Evolutionary conservation across 2,113 vertebrate species (phyloP).

Genomic region (Bufo bufo): DNA sequence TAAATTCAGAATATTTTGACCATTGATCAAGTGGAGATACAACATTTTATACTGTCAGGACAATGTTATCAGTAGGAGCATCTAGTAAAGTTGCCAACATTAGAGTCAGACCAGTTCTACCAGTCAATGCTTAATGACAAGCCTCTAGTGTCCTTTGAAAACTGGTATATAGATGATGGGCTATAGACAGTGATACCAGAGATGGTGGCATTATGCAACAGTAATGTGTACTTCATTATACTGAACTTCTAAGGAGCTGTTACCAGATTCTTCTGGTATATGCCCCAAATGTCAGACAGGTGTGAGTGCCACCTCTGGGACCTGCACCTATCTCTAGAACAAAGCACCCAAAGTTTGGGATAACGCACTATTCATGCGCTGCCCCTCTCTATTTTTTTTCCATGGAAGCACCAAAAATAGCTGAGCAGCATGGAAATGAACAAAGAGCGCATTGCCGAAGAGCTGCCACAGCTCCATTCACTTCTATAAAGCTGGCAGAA

Average conservation of each 20-base stretch:
- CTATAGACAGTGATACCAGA: neutral
- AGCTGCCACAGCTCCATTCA: too few species aligned
- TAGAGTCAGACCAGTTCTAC: neutral
- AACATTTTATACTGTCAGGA: neutral
- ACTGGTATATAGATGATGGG: neutral
- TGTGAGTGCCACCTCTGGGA: too few species aligned
- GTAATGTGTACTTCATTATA: neutral
- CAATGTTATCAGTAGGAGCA: neutral
- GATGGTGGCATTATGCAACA: neutral
- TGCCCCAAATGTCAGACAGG: too few species aligned
- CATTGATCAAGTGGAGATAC: neutral
- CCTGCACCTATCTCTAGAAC: too few species aligned
- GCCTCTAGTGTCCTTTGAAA: neutral
- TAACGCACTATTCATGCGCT: too few species aligned
- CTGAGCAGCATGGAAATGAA: too few species aligned
- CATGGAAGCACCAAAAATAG: too few species aligned
- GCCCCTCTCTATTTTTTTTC: too few species aligned
- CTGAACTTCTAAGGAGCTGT: neutral
- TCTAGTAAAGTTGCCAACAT: neutral
- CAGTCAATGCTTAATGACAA: neutral
- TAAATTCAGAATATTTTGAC: neutral
- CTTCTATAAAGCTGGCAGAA: too few species aligned
- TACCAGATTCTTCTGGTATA: neutral
- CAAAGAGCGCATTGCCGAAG: too few species aligned
- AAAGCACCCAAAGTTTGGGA: too few species aligned